These are phyloP conservation scores for Fundulus diaphanus DNA, from an alignment of 2,797 vertebrate species.

Conservation along the genomic window DNA sequence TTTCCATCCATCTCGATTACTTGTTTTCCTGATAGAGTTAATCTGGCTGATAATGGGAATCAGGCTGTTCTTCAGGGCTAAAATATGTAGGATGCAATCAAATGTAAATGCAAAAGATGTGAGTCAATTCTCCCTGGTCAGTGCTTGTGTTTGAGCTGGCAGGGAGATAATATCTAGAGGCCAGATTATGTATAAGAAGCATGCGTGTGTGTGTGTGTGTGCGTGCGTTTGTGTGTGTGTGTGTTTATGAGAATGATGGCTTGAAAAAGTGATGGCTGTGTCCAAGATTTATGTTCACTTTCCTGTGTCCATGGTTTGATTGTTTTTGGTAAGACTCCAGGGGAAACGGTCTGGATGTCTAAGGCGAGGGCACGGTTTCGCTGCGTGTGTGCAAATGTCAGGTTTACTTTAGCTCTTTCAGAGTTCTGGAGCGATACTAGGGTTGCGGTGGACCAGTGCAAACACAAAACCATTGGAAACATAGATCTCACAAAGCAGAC, in stretches of 20 bases:
- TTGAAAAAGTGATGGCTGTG: slow-evolving; percentile 39
- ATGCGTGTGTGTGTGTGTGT: background rate
- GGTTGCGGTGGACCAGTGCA: slow-evolving; percentile 33
- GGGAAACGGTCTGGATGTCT: slow-evolving; percentile 44
- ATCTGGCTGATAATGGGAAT: slow-evolving; percentile 13
- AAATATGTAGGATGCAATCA: slow-evolving; percentile 5
- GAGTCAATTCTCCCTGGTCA: slow-evolving; percentile 11
- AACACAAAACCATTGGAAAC: slow-evolving; percentile 48
- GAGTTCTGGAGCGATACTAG: slow-evolving; percentile 23
- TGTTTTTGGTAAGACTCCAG: slow-evolving; percentile 64
- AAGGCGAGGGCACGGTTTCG: slow-evolving; percentile 37
- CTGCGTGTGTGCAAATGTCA: slow-evolving; percentile 20
- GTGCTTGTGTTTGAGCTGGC: slow-evolving; percentile 18
- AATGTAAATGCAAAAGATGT: slow-evolving; percentile 30
- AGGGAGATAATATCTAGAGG: slow-evolving; percentile 22
- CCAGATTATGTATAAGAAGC: background rate
- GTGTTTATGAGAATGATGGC: slow-evolving; percentile 9
- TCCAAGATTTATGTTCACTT: slow-evolving; percentile 56
- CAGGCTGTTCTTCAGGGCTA: slow-evolving; percentile 17
- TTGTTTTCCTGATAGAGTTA: slow-evolving; percentile 32
- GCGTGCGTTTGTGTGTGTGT: slow-evolving; percentile 2
- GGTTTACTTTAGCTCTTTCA: slow-evolving; percentile 24
- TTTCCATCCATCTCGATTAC: slow-evolving; percentile 43
- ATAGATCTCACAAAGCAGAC: slow-evolving; percentile 61
- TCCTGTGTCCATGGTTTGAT: slow-evolving; percentile 63